A percentile compares a stretch with the other conserved stretches of the same genome.
Evolutionary conservation across 2,797 vertebrate genomes (phyloP).

Genomic region (Chaetodon trifasciatus): DNA sequence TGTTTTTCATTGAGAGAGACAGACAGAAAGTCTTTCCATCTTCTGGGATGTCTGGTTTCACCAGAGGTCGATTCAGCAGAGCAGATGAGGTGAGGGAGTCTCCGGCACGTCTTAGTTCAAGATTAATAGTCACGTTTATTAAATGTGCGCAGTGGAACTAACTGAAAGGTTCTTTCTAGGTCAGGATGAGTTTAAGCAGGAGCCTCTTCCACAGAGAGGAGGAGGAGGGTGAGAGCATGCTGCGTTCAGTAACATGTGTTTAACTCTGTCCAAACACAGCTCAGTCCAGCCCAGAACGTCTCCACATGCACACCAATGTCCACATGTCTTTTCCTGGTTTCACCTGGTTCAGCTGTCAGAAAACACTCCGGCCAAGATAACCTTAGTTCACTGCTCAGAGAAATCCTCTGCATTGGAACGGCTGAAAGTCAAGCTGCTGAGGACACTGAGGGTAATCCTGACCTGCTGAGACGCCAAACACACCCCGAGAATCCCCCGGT

Average conservation of each 20-base stretch:
- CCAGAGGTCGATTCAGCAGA: neutral
- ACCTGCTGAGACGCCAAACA: neutral
- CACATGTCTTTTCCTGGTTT: neutral
- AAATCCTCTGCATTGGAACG: neutral
- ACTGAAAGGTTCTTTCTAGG: slow-evolving; percentile 45
- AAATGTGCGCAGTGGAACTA: slow-evolving; percentile 40
- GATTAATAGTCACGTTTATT: slow-evolving; percentile 46
- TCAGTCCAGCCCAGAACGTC: neutral
- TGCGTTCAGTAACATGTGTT: neutral
- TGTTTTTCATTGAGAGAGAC: neutral
- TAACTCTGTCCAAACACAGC: neutral
- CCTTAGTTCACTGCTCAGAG: neutral
- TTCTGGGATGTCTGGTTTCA: slow-evolving; percentile 4
- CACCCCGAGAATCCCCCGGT: neutral
- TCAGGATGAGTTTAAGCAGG: slow-evolving; percentile 36
- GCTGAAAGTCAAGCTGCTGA: neutral
- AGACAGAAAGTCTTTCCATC: neutral
- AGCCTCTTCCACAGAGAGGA: neutral
- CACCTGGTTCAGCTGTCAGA: neutral
- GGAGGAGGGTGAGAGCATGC: neutral
- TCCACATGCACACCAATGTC: neutral
- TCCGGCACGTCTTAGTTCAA: slow-evolving; percentile 9
- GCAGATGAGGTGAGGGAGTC: slow-evolving; percentile 14
- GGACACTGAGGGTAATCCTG: neutral
- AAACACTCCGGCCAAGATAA: neutral